Percentiles rank a stretch among this genome's conserved stretches.
phyloP scores from a whole-genome alignment of 2,113 vertebrate genomes.

The Parotia lawesii region DNA sequence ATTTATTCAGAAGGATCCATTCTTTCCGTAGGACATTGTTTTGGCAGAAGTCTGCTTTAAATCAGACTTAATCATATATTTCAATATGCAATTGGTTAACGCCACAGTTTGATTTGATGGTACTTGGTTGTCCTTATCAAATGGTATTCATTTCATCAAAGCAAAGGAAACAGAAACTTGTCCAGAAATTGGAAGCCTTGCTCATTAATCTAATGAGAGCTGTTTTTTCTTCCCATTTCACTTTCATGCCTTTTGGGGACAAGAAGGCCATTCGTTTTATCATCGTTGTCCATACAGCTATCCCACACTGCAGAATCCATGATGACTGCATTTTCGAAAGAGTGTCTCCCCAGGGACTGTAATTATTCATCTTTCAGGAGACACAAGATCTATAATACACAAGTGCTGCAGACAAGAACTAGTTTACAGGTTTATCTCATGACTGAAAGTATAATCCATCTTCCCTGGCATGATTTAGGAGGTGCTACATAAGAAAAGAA shows the following conservation, averaged over 20 bases:
- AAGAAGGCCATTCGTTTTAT: conserved; percentile 58
- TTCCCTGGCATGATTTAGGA: conserved; percentile 71
- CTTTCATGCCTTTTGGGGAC: conserved; percentile 64
- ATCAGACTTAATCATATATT: background rate
- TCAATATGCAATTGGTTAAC: conserved; percentile 15
- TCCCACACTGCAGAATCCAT: conserved; percentile 54
- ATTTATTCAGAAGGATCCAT: conserved; percentile 50
- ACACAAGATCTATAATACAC: conserved; percentile 72
- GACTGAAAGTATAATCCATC: conserved; percentile 68
- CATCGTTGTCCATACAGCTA: conserved; percentile 56
- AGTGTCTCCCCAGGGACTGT: conserved; percentile 56
- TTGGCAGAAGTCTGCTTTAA: conserved; percentile 32
- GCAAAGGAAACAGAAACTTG: conserved; percentile 39
- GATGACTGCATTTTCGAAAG: conserved; percentile 61
- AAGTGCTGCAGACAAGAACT: conserved; percentile 65
- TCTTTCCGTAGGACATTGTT: conserved; percentile 19
- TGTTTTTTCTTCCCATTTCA: conserved; percentile 46
- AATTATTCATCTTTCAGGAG: conserved; percentile 75
- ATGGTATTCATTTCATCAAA: conserved; percentile 60
- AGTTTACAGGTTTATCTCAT: conserved; percentile 75
- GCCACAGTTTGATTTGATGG: conserved; percentile 43
- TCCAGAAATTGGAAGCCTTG: conserved; percentile 36
- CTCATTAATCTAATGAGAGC: conserved; percentile 56
- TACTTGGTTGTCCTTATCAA: conserved; percentile 37
- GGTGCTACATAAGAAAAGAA: conserved; percentile 25